Conservation (phyloP, 2,113 vertebrate genomes). For the Sula dactylatra region DNA sequence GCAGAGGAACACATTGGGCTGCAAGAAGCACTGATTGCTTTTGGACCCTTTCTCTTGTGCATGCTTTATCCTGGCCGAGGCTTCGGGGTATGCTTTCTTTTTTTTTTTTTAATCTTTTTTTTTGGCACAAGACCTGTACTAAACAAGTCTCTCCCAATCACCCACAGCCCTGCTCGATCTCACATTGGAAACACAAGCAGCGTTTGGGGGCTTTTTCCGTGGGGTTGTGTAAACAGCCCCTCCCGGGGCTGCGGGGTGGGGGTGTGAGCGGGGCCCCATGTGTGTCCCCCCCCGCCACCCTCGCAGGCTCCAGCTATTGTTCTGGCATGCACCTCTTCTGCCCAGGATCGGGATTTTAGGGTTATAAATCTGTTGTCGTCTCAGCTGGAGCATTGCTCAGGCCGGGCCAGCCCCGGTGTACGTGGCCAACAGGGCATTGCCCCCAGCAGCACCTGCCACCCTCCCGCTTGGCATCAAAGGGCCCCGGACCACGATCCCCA, state of each 20-base stretch:
- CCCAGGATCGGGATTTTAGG: rapidly evolving
- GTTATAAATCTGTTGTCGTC: rapidly evolving
- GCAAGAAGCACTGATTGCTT: background rate
- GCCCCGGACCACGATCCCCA: rapidly evolving
- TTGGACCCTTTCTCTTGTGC: rapidly evolving
- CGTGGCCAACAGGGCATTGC: rapidly evolving
- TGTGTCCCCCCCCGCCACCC: background rate
- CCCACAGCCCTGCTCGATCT: background rate
- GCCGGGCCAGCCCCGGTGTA: background rate
- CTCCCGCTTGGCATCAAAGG: background rate
- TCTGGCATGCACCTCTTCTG: background rate
- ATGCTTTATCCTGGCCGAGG: background rate
- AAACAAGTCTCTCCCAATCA: rapidly evolving
- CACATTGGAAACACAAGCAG: background rate
- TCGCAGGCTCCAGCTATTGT: background rate
- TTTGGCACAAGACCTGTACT: background rate
- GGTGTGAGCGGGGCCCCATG: background rate
- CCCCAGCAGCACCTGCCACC: background rate
- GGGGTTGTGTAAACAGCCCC: background rate
- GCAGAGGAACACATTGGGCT: background rate
- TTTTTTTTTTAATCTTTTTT: rapidly evolving
- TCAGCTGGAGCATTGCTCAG: background rate
- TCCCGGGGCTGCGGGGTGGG: rapidly evolving
- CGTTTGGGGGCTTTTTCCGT: rapidly evolving
- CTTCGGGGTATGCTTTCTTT: background rate